Conservation (phyloP, 2,888 invertebrate species). For the Tortricodes alternella region DNA sequence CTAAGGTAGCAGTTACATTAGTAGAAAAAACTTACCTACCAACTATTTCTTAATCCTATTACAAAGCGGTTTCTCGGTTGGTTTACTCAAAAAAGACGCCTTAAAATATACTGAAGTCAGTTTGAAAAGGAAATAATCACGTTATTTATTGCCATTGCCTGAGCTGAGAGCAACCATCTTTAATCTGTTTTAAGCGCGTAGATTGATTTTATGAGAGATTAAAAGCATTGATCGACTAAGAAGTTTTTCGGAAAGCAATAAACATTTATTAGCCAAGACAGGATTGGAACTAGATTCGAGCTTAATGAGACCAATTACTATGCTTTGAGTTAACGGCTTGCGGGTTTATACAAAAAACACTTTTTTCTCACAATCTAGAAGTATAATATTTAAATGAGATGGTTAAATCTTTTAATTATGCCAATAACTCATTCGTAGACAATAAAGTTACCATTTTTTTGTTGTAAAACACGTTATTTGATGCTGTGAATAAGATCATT, state of each 20-base stretch:
- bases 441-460: slow-evolving; percentile 14
- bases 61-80: slow-evolving; percentile 60
- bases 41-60: slow-evolving; percentile 58
- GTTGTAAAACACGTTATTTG: slow-evolving; percentile 3
- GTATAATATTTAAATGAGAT: slow-evolving; percentile 14
- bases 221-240: slow-evolving; percentile 69
- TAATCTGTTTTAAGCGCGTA: slow-evolving; percentile 75
- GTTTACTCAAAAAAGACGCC: slow-evolving; percentile 58
- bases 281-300: slow-evolving; percentile 49
- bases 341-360: slow-evolving; percentile 31
- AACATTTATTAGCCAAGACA: slow-evolving; percentile 51
- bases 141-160: slow-evolving; percentile 76
- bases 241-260: slow-evolving; percentile 60
- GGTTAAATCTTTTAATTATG: slow-evolving; percentile 25
- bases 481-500: not conserved
- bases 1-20: slow-evolving; percentile 37
- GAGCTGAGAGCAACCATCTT: slow-evolving; percentile 66
- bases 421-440: slow-evolving; percentile 16
- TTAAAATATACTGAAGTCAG: slow-evolving; percentile 58
- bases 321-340: slow-evolving; percentile 37
- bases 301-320: slow-evolving; percentile 56
- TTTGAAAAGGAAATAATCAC: slow-evolving; percentile 77
- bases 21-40: slow-evolving; percentile 35
- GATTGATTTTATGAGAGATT: slow-evolving; percentile 75
- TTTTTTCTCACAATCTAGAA: slow-evolving; percentile 24